Percentiles rank a stretch among this genome's conserved stretches.
Evolutionary conservation across 2,113 vertebrate genomes (phyloP).

Genomic region (Numenius arquata): DNA sequence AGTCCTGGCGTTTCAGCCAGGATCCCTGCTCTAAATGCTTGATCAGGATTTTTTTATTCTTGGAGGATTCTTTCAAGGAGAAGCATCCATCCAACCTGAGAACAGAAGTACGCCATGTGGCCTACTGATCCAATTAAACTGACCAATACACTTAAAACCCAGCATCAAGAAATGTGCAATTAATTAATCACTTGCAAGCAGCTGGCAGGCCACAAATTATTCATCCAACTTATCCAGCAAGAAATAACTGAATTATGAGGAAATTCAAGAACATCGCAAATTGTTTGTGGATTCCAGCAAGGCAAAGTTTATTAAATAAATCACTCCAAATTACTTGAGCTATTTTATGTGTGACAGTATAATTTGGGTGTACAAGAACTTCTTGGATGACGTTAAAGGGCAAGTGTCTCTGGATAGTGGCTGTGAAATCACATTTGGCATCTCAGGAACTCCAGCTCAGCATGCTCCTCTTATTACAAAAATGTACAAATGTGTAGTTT

Average conservation of each 20-base stretch:
- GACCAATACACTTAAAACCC: slow-evolving; percentile 11
- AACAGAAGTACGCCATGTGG: background rate
- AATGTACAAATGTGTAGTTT: background rate
- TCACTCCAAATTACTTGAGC: slow-evolving; percentile 19
- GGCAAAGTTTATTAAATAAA: slow-evolving; percentile 33
- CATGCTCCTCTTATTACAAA: background rate
- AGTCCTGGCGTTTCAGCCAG: background rate
- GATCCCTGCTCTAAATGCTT: slow-evolving; percentile 35
- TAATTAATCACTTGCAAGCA: slow-evolving; percentile 29
- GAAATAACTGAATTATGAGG: slow-evolving; percentile 37
- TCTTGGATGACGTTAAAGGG: slow-evolving; percentile 32
- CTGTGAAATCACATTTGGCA: slow-evolving; percentile 58
- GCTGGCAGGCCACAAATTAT: background rate
- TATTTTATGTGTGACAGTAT: background rate
- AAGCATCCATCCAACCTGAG: background rate
- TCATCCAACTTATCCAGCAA: background rate
- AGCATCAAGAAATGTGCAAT: slow-evolving; percentile 1
- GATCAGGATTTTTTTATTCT: slow-evolving; percentile 46
- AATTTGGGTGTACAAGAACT: background rate
- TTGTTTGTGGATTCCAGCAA: background rate
- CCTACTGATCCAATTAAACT: slow-evolving; percentile 49
- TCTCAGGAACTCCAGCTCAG: slow-evolving; percentile 11
- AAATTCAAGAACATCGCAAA: slow-evolving; percentile 28
- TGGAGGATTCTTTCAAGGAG: slow-evolving; percentile 45
- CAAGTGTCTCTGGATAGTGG: slow-evolving; percentile 8